phyloP scores from a whole-genome alignment of 2,888 invertebrate species.

The Chironomus riparius region DNA sequence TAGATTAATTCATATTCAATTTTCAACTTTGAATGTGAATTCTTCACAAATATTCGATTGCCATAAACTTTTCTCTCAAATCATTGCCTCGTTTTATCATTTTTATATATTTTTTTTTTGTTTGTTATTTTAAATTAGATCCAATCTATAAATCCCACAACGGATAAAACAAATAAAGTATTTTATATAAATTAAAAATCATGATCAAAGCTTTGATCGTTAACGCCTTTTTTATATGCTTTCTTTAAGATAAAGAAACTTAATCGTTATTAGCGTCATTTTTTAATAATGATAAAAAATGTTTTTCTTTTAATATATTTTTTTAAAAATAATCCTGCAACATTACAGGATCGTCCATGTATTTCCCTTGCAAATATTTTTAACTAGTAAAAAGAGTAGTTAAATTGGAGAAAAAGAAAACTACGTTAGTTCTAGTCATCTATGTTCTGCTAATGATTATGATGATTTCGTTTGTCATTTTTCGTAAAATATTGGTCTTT shows the following conservation, averaged over 20 bases:
- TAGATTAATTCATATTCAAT: slow-evolving; percentile 6
- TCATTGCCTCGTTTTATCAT: slow-evolving; percentile 8
- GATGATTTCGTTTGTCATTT: slow-evolving; percentile 13
- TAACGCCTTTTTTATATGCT: background rate
- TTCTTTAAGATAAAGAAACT: slow-evolving; percentile 26
- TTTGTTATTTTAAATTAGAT: background rate
- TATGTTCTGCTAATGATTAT: slow-evolving; percentile 3
- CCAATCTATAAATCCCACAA: background rate
- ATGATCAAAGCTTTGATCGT: slow-evolving; percentile 3
- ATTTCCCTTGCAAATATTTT: background rate
- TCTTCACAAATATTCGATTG: slow-evolving; percentile 7
- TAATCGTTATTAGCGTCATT: background rate
- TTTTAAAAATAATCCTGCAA: background rate
- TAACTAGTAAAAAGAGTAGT: background rate
- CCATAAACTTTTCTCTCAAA: background rate
- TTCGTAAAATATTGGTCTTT: background rate
- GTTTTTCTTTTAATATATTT: background rate
- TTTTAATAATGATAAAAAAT: background rate
- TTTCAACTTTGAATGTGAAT: background rate
- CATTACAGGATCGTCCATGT: background rate
- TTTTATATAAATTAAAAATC: background rate
- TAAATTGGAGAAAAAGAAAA: background rate
- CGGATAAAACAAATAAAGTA: background rate
- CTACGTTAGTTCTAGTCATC: background rate
- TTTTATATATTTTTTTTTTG: background rate